Evolutionary conservation across 1,140 invertebrate species (phyloP).

Genomic region (Eupeodes corollae): DNA sequence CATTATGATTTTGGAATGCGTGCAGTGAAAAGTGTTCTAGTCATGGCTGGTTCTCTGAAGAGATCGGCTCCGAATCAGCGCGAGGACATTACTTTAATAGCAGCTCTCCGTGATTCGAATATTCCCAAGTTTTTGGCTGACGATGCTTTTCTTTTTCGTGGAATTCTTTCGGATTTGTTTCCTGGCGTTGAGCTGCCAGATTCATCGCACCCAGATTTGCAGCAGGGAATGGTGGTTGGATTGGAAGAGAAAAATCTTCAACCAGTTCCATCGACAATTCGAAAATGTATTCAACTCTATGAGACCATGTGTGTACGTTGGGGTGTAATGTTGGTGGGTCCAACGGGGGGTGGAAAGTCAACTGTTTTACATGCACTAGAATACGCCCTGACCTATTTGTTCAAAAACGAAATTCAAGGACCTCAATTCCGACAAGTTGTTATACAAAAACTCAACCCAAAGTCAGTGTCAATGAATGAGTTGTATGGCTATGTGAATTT

Average conservation of each 20-base stretch:
- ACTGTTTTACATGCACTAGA: constrained; percentile 54
- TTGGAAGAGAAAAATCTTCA: constrained; percentile 46
- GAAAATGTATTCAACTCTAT: constrained; percentile 75
- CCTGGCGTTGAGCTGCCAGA: constrained; percentile 68
- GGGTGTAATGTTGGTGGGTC: constrained; percentile 88
- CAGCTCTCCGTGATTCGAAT: constrained; percentile 82
- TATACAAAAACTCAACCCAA: constrained; percentile 72
- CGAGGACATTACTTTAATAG: constrained; percentile 66
- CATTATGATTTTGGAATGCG: constrained; percentile 92
- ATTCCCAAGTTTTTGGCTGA: constrained; percentile 82
- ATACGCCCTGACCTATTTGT: constrained; percentile 51
- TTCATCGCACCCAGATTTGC: constrained; percentile 64
- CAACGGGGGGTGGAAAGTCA: constrained; percentile 73
- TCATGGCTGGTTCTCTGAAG: constrained; percentile 82
- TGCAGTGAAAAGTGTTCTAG: constrained; percentile 55
- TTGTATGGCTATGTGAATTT: constrained; percentile 79
- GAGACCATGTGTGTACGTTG: constrained; percentile 88
- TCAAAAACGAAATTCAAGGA: constrained; percentile 42
- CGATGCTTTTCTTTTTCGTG: constrained; percentile 73
- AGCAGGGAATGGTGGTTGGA: constrained; percentile 42
- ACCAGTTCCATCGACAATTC: constrained; percentile 50
- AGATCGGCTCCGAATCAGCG: constrained; percentile 69
- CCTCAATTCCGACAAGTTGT: constrained; percentile 50
- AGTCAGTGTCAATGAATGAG: constrained; percentile 78
- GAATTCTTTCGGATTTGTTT: constrained; percentile 83